Evolutionary conservation across 2,113 vertebrate genomes (phyloP).

Genomic region (Pelvicachromis taeniatus): DNA sequence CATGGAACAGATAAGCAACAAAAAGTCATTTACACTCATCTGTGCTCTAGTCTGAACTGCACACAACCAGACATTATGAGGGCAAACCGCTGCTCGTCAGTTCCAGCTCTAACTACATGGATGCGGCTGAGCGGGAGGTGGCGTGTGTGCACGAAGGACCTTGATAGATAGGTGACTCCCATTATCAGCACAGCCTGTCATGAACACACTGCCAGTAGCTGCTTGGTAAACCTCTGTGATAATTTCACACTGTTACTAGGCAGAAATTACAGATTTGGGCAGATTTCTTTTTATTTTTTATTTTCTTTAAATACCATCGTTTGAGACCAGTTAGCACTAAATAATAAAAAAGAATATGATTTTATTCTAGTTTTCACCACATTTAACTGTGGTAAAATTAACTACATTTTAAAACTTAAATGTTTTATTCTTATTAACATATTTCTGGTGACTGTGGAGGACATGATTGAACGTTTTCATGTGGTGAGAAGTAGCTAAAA

Average conservation of each 20-base stretch:
- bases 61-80: conserved; percentile 54
- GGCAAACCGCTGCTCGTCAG: conserved; percentile 38
- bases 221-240: conserved; percentile 74
- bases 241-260: conserved; percentile 65
- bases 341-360: background rate
- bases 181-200: conserved; percentile 68
- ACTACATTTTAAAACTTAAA: background rate
- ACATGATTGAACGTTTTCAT: conserved; percentile 20
- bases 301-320: background rate
- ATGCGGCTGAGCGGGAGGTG: conserved; percentile 28
- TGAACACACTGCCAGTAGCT: conserved; percentile 70
- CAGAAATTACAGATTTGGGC: conserved; percentile 71
- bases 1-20: conserved; percentile 59
- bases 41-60: conserved; percentile 37
- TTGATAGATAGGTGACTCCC: conserved; percentile 79
- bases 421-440: background rate
- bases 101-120: conserved; percentile 13
- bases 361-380: conserved; percentile 23
- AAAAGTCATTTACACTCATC: conserved; percentile 58
- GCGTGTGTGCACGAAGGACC: conserved; percentile 37
- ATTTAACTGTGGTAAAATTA: background rate
- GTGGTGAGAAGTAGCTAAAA: conserved; percentile 34
- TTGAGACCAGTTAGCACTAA: background rate
- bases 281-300: background rate
- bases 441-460: conserved; percentile 1